phyloP scores from a whole-genome alignment of 2,113 vertebrate species.

The Thalassarche chlororhynchos region DNA sequence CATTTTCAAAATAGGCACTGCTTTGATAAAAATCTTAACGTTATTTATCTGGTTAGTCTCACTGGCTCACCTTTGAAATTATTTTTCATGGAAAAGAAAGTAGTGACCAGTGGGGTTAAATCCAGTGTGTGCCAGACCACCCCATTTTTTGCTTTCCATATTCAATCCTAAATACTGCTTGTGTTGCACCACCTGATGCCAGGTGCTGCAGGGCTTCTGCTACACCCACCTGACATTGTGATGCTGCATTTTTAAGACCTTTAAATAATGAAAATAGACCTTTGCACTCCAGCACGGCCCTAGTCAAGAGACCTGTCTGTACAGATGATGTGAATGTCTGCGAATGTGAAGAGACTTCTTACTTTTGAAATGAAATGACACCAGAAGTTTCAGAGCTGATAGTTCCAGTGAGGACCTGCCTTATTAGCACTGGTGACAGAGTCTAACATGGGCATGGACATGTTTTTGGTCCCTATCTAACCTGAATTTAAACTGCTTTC shows the following conservation, averaged over 20 bases:
- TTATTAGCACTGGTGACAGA: neutral
- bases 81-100: neutral
- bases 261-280: slow-evolving; percentile 47
- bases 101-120: neutral
- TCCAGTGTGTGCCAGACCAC: neutral
- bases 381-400: neutral
- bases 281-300: neutral
- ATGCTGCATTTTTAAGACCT: slow-evolving; percentile 44
- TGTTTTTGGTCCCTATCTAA: neutral
- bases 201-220: slow-evolving; percentile 52
- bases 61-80: neutral
- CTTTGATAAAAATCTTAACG: neutral
- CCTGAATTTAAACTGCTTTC: neutral
- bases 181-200: slow-evolving; percentile 58
- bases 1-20: neutral
- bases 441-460: neutral
- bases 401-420: neutral
- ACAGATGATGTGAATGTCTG: neutral
- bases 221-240: slow-evolving; percentile 33
- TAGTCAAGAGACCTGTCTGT: slow-evolving; percentile 2
- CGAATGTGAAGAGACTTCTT: neutral
- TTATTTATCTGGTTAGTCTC: neutral
- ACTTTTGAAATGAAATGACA: neutral
- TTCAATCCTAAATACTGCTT: neutral
- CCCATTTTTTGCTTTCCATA: neutral